phyloP scores from a whole-genome alignment of 2,888 invertebrate species.

The Dendrolimus pini region DNA sequence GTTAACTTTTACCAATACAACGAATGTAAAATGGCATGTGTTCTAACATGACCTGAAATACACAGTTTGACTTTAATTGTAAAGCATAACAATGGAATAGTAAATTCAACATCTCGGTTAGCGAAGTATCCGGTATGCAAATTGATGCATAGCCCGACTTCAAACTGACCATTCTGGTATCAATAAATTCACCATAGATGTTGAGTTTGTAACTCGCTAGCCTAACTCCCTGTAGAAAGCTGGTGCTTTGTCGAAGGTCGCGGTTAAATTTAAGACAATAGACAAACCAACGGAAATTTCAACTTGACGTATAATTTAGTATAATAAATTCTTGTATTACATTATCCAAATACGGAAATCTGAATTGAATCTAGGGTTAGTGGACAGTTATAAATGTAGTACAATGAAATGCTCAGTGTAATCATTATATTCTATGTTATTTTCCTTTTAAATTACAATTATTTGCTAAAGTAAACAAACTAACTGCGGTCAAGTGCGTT shows the following conservation, averaged over 20 bases:
- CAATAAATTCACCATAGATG: conserved; percentile 37
- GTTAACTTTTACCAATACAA: neutral
- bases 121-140: neutral
- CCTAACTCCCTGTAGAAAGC: conserved; percentile 28
- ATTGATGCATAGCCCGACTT: neutral
- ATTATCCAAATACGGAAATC: neutral
- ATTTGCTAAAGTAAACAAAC: too few relatives aligned
- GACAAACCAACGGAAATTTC: neutral
- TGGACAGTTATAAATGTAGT: neutral
- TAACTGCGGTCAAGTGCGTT: too few relatives aligned
- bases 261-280: neutral
- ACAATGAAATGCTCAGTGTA: neutral
- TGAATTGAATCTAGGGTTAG: neutral
- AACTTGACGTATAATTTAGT: neutral
- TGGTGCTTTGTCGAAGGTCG: conserved; percentile 9
- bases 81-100: neutral
- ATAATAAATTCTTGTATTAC: neutral
- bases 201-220: conserved; percentile 35
- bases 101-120: neutral
- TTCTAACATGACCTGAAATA: neutral
- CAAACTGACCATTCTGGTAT: neutral
- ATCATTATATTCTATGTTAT: too few relatives aligned
- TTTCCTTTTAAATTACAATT: too few relatives aligned
- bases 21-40: neutral
- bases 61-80: neutral